Evolutionary conservation across 2,888 invertebrate species (phyloP), one percentile per base, ranked within the genome.

Genomic region (Drosophila anceps): DNA sequence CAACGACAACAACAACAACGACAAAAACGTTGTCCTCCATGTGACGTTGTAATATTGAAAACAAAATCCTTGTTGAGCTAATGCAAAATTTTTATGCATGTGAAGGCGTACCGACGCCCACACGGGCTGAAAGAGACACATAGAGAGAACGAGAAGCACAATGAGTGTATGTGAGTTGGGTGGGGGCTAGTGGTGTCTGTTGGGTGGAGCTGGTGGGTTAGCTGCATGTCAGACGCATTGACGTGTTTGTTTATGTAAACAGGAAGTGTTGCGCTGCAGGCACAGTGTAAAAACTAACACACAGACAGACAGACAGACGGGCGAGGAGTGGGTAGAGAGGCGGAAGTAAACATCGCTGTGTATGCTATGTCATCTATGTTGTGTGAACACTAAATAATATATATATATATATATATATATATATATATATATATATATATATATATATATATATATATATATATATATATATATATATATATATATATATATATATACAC

Each of bases 221-320:
- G 68, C 67, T 74, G 73, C 63, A 81, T 70, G 67, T 76, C 86
- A 81, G 84, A 81, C 83, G 81, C 84, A 84, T 84, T 83, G 86
- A 85, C 74, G 76, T 88, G 84, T 83, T 83, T 81, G 84, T 83
- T 88, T 84, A 69, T 85, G 79, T 76, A 86, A 88, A 88, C 86
- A 88, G 84, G 84, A 84, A 84, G 84, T 86, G 86, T 79, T 84
- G 79, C 73, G 81, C 86, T 84, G 77, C 84, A 77, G 79, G 84
- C 85, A 50, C 62, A 69, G 67, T 68, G 72, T 41, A 84, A 65
- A 81, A 83, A 76, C 66, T 67, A 74, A 70, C 63, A 65, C 55
- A 64, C 39, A 65, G 41, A 61, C 58, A 70, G 43, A 10, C 18
- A 39, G 41, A 24, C 18, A 20, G 43, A 15, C 1, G 46, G 3